Percentiles rank a stretch among this genome's conserved stretches.
Evolutionary conservation across 2,113 vertebrate genomes (phyloP).

Genomic region (Apteryx mantelli): DNA sequence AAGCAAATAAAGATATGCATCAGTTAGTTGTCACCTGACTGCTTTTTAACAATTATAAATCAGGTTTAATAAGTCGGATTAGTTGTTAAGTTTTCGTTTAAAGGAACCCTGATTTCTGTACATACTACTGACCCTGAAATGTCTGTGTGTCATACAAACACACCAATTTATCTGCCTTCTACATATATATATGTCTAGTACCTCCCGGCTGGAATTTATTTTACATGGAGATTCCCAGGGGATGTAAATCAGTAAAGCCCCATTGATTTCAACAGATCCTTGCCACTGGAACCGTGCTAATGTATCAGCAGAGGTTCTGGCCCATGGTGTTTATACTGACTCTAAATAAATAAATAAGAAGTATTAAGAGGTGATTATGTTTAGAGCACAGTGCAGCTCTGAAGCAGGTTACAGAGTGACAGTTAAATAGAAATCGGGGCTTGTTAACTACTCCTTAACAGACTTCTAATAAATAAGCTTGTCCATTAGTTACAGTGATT

Average conservation of each 20-base stretch:
- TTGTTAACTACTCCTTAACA: constrained; percentile 16
- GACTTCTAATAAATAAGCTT: background rate
- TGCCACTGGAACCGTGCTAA: background rate
- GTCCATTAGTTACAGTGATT: background rate
- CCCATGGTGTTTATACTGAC: constrained; percentile 33
- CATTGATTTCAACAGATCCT: constrained; percentile 39
- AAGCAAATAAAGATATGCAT: constrained; percentile 70
- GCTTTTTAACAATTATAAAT: constrained; percentile 64
- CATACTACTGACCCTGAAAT: background rate
- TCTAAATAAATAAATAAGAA: constrained; percentile 65
- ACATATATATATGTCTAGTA: background rate
- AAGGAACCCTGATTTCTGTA: background rate
- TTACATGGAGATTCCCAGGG: constrained; percentile 3
- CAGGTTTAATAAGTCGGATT: constrained; percentile 54
- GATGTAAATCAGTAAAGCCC: constrained; percentile 37
- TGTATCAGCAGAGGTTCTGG: constrained; percentile 2
- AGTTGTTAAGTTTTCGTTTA: background rate
- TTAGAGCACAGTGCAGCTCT: constrained; percentile 27
- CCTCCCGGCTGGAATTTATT: constrained; percentile 39
- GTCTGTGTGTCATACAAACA: background rate
- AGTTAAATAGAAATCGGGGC: constrained; percentile 29
- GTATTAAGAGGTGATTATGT: constrained; percentile 47
- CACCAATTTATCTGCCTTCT: constrained; percentile 8
- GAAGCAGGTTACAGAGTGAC: constrained; percentile 46
- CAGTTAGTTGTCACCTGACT: constrained; percentile 47